A percentile compares a stretch with the other conserved stretches of the same genome.
Evolutionary conservation across 2,888 invertebrate species (phyloP).

Genomic region (Tenthredo notha): DNA sequence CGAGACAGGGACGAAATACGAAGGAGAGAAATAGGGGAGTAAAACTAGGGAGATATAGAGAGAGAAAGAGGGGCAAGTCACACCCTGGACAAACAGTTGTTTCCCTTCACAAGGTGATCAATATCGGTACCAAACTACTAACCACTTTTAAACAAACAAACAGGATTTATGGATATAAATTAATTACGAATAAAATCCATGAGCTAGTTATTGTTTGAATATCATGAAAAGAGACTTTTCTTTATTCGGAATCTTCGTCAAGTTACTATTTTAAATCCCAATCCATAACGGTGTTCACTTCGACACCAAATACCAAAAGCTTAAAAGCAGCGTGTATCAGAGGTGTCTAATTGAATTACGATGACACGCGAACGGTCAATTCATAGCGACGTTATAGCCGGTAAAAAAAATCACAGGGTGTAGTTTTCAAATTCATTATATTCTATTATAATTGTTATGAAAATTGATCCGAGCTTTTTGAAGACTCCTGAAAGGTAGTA

Average conservation of each 20-base stretch:
- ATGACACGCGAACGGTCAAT: conserved; percentile 50
- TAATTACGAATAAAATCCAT: too few relatives aligned
- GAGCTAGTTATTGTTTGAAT: background rate
- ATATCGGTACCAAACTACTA: background rate
- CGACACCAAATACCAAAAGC: background rate
- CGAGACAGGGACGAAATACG: background rate
- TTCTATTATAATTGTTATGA: background rate
- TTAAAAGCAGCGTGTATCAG: background rate
- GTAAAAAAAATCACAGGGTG: too few relatives aligned
- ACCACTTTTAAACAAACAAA: background rate
- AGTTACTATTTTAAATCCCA: too few relatives aligned
- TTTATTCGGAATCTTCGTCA: too few relatives aligned
- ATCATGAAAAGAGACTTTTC: background rate
- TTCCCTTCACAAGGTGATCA: conserved; percentile 31
- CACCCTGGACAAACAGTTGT: conserved; percentile 37
- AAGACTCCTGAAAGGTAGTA: background rate
- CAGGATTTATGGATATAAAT: background rate
- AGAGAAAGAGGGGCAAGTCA: conserved; percentile 28
- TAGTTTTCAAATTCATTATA: background rate
- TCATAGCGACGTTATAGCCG: too few relatives aligned
- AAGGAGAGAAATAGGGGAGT: background rate
- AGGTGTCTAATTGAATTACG: conserved; percentile 48
- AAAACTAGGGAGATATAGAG: background rate
- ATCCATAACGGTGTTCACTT: background rate
- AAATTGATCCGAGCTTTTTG: background rate